Percentiles rank a stretch among this genome's conserved stretches.
These are phyloP conservation scores for Zeugodacus cucurbitae DNA, from an alignment of 1,140 invertebrate species.

Conservation along the genomic window DNA sequence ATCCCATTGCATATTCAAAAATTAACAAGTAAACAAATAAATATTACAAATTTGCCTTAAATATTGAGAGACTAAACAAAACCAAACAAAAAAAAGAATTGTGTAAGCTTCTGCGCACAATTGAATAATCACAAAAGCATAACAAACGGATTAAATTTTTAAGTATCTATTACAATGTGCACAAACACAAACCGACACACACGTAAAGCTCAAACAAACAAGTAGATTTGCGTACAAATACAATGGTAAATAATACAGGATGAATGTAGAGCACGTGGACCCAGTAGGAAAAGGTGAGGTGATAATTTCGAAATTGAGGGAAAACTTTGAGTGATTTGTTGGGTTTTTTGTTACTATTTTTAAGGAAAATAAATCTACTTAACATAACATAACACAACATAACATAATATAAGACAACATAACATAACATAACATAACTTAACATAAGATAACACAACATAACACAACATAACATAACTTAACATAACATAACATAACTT, in stretches of 20 bases:
- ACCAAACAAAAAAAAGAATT: not conserved
- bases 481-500: too few species aligned
- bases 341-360: too few species aligned
- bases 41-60: not conserved
- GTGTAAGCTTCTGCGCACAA: not conserved
- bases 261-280: not conserved
- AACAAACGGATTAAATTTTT: conserved; percentile 29
- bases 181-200: not conserved
- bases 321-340: too few species aligned
- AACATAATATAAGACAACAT: too few species aligned
- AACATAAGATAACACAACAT: too few species aligned
- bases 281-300: not conserved
- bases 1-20: too few species aligned
- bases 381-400: too few species aligned
- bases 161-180: conserved; percentile 17
- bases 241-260: not conserved
- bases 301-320: not conserved
- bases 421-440: too few species aligned
- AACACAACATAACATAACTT: too few species aligned
- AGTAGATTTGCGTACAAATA: not conserved
- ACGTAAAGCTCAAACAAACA: not conserved
- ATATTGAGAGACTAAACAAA: not conserved
- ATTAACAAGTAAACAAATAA: not conserved
- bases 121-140: conserved; percentile 20
- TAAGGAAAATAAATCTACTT: too few species aligned